Base-by-base conservation (phyloP, 2,113 vertebrate species). In the Struthio camelus region DNA sequence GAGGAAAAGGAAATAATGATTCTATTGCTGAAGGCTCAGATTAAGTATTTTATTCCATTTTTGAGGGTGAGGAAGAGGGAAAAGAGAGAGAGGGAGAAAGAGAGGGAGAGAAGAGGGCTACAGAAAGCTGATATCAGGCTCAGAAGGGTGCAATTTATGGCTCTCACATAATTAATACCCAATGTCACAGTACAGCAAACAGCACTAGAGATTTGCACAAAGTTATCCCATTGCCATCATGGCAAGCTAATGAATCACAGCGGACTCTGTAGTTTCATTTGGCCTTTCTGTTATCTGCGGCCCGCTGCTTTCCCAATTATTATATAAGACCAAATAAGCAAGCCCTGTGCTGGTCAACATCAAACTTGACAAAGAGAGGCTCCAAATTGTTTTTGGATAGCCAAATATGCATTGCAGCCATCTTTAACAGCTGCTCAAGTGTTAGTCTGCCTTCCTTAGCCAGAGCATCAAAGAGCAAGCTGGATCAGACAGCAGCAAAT, bases 381-480 rank as follows among this genome's bases (percentile, higher is more conserved):
- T 18, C 56, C 16, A 59, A 59, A 19, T 19, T 34, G 30, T 59
- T 59, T 59, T 34, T 59, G 56, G 30, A 59, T 59, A 59, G 50
- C 75, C 85, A 66, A 95, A 40, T 58, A 44, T 30, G 27, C 11
- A 3, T 85, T 87, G 87, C 75, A 78, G 23, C 85, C 62, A 34
- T 59, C 79, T 94, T 80, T 54, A 67, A 73, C 76, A 94, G 71
- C 64, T 93, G 90, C 93, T 94, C 40, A 66, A 40, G 79, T 14
- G 19, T 40, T 95, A 50, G 36, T 69, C 85, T 76, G 75, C 34
- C 84, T 95, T 91, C 76, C 58, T 0, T 2, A 85, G 81, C 34
- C 0, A 0, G 56, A 85, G 62, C 91, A 83, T 82, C 62, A 78
- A 94, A 91, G 85, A 87, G 38, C 25, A 69, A 78, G 13, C 44